Evolutionary conservation across 1,140 invertebrate genomes (phyloP).

Genomic region (Polypedilum pembai): DNA sequence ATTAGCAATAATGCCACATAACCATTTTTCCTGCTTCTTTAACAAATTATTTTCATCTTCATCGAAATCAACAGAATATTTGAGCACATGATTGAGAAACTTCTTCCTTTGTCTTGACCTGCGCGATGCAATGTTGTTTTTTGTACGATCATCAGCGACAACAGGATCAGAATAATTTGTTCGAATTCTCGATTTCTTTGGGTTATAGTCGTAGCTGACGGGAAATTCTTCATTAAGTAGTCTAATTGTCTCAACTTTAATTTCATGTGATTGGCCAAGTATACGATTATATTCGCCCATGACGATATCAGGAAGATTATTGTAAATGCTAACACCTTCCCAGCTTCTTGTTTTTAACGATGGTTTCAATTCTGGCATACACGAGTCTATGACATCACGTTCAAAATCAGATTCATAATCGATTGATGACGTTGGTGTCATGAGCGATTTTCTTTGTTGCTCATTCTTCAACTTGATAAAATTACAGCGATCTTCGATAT

Average conservation of each 20-base stretch:
- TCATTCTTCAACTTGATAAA: not conserved
- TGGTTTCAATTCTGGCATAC: not conserved
- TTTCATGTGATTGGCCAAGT: not conserved
- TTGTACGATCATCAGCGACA: not conserved
- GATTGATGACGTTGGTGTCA: not conserved
- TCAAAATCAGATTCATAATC: not conserved
- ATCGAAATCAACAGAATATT: constrained; percentile 11
- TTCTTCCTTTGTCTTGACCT: not conserved
- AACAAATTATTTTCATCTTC: not conserved
- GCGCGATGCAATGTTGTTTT: not conserved
- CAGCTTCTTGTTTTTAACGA: not conserved
- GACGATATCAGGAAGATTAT: not conserved
- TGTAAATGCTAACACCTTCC: not conserved
- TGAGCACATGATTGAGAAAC: not conserved
- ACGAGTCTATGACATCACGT: not conserved
- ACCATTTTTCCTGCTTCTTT: not conserved
- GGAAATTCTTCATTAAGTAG: not conserved
- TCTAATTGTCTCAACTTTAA: not conserved
- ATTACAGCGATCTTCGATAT: constrained; percentile 5
- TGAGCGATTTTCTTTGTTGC: not conserved
- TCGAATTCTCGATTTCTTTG: not conserved
- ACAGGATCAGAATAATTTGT: constrained; percentile 10
- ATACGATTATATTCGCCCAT: not conserved
- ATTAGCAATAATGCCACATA: not conserved
- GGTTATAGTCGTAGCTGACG: constrained; percentile 3